Conservation (phyloP, 1,140 invertebrate species). For the Aphelinus certus region DNA sequence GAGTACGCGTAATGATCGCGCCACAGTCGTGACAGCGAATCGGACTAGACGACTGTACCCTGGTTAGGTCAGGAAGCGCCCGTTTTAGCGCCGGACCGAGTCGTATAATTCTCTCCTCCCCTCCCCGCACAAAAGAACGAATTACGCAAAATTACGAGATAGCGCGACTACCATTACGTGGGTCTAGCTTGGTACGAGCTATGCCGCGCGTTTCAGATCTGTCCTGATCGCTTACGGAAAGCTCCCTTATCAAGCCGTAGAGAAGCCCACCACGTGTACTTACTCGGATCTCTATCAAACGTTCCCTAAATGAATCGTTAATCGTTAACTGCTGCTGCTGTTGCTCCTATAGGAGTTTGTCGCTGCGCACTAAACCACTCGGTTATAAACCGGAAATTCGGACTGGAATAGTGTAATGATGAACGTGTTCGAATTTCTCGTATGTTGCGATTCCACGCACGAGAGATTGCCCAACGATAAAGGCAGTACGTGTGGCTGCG, state of each 20-base stretch:
- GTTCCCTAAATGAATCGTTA: conserved; percentile 65
- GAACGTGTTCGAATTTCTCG: conserved; percentile 54
- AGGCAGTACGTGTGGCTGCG: conserved; percentile 36
- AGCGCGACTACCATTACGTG: neutral
- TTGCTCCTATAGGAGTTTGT: neutral
- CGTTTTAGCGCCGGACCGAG: conserved; percentile 11
- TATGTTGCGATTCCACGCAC: conserved; percentile 25
- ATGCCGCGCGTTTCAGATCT: neutral
- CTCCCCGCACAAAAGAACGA: neutral
- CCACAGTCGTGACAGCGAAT: neutral
- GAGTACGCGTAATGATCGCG: conserved; percentile 2
- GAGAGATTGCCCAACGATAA: conserved; percentile 56
- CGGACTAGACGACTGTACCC: neutral
- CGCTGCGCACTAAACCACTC: conserved; percentile 51
- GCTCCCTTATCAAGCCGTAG: conserved; percentile 43
- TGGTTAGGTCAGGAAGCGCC: too few relatives aligned
- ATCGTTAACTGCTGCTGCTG: conserved; percentile 59
- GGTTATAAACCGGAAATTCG: conserved; percentile 65
- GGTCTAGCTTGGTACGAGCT: neutral
- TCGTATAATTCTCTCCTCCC: conserved; percentile 16
- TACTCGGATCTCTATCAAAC: conserved; percentile 51
- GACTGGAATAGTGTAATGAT: conserved; percentile 15
- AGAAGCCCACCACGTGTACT: conserved; percentile 40
- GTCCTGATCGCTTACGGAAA: conserved; percentile 16
- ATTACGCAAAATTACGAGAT: conserved; percentile 39